Evolutionary conservation across 2,888 invertebrate genomes (phyloP).

Genomic region (Drosophila meridiana): DNA sequence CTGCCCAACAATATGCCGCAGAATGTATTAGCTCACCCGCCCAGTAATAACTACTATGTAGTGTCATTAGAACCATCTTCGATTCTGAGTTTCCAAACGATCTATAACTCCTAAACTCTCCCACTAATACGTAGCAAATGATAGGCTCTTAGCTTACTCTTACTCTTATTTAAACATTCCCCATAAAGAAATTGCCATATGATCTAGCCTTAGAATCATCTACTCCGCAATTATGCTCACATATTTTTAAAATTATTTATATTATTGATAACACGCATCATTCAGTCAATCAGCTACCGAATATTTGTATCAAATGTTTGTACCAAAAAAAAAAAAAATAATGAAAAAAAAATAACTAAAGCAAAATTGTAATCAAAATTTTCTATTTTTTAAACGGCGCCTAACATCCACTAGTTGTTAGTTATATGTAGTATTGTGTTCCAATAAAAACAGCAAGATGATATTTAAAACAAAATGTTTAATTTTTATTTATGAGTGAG

Average conservation of each 20-base stretch:
- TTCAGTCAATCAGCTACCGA: constrained; percentile 52
- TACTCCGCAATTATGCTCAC: constrained; percentile 36
- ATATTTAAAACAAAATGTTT: constrained; percentile 37
- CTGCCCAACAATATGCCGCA: constrained; percentile 60
- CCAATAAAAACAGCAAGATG: constrained; percentile 74
- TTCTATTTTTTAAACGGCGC: constrained; percentile 39
- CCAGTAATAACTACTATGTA: constrained; percentile 83
- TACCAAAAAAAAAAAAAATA: constrained; percentile 19
- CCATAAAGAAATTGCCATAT: constrained; percentile 63
- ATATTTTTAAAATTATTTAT: constrained; percentile 61
- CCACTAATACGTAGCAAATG: constrained; percentile 56
- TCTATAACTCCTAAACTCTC: constrained; percentile 11
- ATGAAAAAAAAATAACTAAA: not conserved
- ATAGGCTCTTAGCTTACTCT: constrained; percentile 42
- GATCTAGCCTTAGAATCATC: constrained; percentile 34
- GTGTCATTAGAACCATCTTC: constrained; percentile 74
- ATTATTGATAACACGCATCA: constrained; percentile 29
- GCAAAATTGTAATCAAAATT: constrained; percentile 1
- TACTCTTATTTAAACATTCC: constrained; percentile 48
- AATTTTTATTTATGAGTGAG: not conserved
- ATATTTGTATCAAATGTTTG: constrained; percentile 84
- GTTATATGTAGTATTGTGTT: constrained; percentile 63
- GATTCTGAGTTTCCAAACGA: constrained; percentile 40
- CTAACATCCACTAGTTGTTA: constrained; percentile 63
- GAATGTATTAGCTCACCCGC: constrained; percentile 74